Conservation (phyloP, 2,113 vertebrate genomes). For the Lucifuga dentata region DNA sequence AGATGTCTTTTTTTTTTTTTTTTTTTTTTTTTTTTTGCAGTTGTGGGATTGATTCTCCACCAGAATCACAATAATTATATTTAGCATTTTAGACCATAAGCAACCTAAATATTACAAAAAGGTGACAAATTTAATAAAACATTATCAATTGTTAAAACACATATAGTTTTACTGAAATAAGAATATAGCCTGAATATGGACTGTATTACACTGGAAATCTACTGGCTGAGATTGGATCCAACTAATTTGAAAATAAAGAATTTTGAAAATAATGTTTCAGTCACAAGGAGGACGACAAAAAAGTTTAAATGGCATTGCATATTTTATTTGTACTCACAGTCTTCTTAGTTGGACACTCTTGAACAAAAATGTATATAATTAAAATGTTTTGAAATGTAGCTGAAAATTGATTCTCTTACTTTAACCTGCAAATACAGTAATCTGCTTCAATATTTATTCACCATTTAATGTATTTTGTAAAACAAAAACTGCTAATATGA, state of each 20-base stretch:
- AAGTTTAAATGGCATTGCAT: constrained; percentile 3
- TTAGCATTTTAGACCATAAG: too few relatives aligned
- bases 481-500: neutral
- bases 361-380: too few relatives aligned
- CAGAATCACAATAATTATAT: too few relatives aligned
- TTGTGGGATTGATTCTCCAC: constrained; percentile 35
- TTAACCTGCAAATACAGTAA: neutral
- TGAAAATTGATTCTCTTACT: too few relatives aligned
- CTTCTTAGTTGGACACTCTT: too few relatives aligned
- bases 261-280: too few relatives aligned
- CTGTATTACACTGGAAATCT: too few relatives aligned
- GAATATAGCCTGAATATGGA: neutral
- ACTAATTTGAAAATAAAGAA: too few relatives aligned
- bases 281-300: neutral
- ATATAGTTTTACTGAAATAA: constrained; percentile 43
- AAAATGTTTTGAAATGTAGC: too few relatives aligned
- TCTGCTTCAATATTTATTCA: neutral
- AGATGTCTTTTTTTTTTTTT: neutral
- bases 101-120: neutral
- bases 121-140: constrained; percentile 41
- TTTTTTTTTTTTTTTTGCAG: too few relatives aligned
- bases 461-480: neutral
- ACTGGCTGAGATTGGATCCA: too few relatives aligned
- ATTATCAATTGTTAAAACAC: constrained; percentile 67
- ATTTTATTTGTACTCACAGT: neutral